Base-by-base conservation (phyloP, 2,113 vertebrate genomes). In the Jacana jacana region DNA sequence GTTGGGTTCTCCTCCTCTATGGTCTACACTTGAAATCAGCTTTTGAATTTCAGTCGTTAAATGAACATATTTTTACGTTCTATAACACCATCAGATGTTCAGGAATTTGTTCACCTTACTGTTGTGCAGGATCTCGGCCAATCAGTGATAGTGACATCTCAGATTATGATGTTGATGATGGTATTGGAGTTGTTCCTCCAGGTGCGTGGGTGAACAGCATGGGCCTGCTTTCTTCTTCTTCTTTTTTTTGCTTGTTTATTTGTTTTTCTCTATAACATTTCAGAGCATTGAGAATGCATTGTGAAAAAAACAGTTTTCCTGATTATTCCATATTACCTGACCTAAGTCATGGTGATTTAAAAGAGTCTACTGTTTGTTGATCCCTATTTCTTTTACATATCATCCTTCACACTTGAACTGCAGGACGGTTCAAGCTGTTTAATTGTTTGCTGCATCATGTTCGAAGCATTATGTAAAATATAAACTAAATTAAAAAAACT, bases 111-210 rank as follows among this genome's bases (percentile, higher is more conserved):
- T 98, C 98, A 95, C 98, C 97, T 98, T 98, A 95, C 96, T 98
- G 95, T 98, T 97, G 92, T 98, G 91, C 99, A 99, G 99, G 99
- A 98, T 99, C 99, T 97, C 99, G 99, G 97, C 99, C 99, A 98
- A 99, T 99, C 99, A 99, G 98, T 99, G 99, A 99, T 97, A 98
- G 99, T 98, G 98, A 98, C 98, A 98, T 98, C 98, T 98, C 98
- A 98, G 98, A 98, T 98, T 98, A 97, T 98, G 99, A 99, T 98
- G 99, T 99, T 99, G 99, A 99, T 99, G 99, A 99, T 99, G 99
- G 98, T 98, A 99, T 99, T 98, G 98, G 99, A 98, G 98, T 99
- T 98, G 98, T 99, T 97, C 98, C 98, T 98, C 98, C 99, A 99
- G 99, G 99, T 99, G 98, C 98, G 99, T 99, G 98, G 98, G 97